Evolutionary conservation across 37 sponge, comb jelly and placozoan genomes (phyloP).

Genomic region (Bolinopsis microptera): DNA sequence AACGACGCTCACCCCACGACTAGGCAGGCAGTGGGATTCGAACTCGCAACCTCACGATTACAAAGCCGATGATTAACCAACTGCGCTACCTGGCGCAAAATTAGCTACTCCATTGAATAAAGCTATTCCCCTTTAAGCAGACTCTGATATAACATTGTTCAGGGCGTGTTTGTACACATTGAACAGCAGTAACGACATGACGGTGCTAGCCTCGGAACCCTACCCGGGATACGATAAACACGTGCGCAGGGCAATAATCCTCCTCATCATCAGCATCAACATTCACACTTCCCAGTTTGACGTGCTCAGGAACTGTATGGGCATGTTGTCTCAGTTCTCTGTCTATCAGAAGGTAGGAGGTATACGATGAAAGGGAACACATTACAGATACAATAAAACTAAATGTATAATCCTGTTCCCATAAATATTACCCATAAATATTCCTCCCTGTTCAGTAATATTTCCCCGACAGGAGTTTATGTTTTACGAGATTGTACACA

Average conservation of each 20-base stretch:
- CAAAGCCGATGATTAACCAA: too few relatives aligned
- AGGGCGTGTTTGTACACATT: slow-evolving; percentile 6
- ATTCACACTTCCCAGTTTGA: background rate
- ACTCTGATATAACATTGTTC: too few relatives aligned
- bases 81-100: too few relatives aligned
- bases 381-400: too few relatives aligned
- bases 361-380: too few relatives aligned
- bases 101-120: too few relatives aligned
- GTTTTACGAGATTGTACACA: background rate
- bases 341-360: background rate
- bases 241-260: background rate
- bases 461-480: background rate
- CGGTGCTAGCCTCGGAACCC: background rate
- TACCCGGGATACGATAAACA: slow-evolving; percentile 17
- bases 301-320: slow-evolving; percentile 2
- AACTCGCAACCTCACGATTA: too few relatives aligned
- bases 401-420: too few relatives aligned
- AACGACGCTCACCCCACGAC: too few relatives aligned
- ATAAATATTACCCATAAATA: too few relatives aligned
- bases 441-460: too few relatives aligned
- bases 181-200: background rate
- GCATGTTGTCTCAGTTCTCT: background rate
- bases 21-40: too few relatives aligned
- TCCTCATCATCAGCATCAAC: background rate
- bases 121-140: background rate